Evolutionary conservation across 2,797 vertebrate species (phyloP), one percentile per base, ranked within the genome.

Genomic region (Macrochelys suwanniensis): DNA sequence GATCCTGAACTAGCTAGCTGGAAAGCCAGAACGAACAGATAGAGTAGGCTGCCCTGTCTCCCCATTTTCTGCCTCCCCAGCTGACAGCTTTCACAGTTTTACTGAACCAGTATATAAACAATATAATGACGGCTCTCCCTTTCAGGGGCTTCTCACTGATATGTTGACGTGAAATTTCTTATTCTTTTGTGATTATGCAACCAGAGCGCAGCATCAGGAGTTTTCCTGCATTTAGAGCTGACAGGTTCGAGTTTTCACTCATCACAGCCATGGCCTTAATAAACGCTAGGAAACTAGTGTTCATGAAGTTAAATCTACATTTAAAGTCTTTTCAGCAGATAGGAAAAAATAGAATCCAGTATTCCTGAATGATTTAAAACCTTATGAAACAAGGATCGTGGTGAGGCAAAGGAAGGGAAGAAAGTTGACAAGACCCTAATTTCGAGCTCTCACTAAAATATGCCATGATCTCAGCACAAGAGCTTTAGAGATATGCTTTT

Each of bases 171-270:
- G 89, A 2, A 7, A 49, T 88, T 97, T 93, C 84, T 93, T 65
- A 50, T 95, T 47, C 45, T 92, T 86, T 42, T 95, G 90, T 80
- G 37, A 88, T 91, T 86, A 88, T 31, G 61, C 92, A 95, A 88
- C 89, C 61, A 42, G 53, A 89, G 89, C 47, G 28, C 17, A 89
- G 54, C 4, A 1, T 5, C 33, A 1, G 6, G 80, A 80, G 54
- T 84, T 42, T 65, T 94, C 16, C 84, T 51, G 50, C 31, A 85
- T 51, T 57, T 57, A 10, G 10, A 91, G 74, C 57, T 90, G 89
- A 82, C 84, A 90, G 84, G 74, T 92, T 74, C n/a, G 65, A 82
- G 57, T 71, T 91, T 80, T 89, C 74, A 84, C 54, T 90, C 89
- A 74, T 92, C 59, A 19, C 9, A 78, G 45, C 49, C 82, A 78